These are phyloP conservation scores for Serranus cabrilla DNA, from an alignment of 2,797 vertebrate genomes.

Conservation along the genomic window DNA sequence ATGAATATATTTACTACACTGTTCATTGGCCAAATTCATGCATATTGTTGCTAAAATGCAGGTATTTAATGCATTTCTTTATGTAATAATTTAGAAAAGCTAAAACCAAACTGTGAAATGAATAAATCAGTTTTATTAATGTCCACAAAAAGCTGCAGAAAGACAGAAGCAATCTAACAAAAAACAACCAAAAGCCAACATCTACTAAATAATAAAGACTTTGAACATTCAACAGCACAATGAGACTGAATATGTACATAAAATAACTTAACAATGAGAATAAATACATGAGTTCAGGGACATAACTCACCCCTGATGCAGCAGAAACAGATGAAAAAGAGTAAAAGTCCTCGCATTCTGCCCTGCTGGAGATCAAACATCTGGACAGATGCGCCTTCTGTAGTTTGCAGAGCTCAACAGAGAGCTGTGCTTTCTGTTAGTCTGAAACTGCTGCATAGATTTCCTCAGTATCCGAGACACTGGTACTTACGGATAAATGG, in stretches of 20 bases:
- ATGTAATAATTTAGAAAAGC: neutral
- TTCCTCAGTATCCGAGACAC: constrained; percentile 43
- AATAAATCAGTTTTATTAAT: constrained; percentile 32
- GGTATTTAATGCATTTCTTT: neutral
- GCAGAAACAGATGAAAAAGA: constrained; percentile 66
- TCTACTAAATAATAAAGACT: neutral
- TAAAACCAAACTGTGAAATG: neutral
- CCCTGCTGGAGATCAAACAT: constrained; percentile 13
- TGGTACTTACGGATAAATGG: constrained; percentile 30
- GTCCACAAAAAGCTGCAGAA: constrained; percentile 13
- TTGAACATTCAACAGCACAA: neutral
- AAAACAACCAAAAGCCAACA: neutral
- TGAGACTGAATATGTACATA: neutral
- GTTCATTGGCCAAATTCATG: neutral
- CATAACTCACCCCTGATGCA: constrained; percentile 78
- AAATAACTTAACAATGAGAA: constrained; percentile 13
- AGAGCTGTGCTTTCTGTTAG: constrained; percentile 10
- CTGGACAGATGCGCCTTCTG: neutral
- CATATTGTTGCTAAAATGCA: neutral
- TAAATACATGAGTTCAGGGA: neutral
- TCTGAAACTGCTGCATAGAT: constrained; percentile 32
- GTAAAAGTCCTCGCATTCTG: constrained; percentile 77
- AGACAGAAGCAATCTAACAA: neutral
- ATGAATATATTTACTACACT: neutral
- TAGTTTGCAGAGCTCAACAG: constrained; percentile 27